Conservation (phyloP, 2,888 invertebrate genomes). For the Mythimna albipuncta region DNA sequence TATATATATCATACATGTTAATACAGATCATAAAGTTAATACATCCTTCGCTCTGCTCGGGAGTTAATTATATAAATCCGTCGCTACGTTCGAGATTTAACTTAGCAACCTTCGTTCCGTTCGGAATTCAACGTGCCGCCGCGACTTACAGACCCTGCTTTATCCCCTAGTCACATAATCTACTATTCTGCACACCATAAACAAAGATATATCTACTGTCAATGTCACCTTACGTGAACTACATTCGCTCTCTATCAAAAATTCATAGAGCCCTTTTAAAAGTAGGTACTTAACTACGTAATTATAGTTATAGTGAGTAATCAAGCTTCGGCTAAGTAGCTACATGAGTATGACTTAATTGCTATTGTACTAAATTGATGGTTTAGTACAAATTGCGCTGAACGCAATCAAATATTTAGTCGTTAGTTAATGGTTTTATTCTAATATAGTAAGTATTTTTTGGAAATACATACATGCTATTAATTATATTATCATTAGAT, state of each 20-base stretch:
- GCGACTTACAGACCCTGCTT: no score
- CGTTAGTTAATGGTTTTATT: constrained; percentile 15
- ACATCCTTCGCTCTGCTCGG: no score
- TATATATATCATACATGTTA: no score
- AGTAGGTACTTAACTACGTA: no score
- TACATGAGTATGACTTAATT: constrained; percentile 26
- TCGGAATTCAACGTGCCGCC: no score
- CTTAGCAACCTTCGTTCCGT: no score
- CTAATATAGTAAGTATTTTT: background rate
- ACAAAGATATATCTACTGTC: no score
- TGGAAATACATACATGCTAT: background rate
- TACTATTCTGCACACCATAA: no score
- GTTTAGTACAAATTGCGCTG: constrained; percentile 19
- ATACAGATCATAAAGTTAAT: no score
- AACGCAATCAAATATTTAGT: constrained; percentile 33
- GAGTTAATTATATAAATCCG: no score
- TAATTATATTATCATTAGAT: background rate
- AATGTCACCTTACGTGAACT: background rate
- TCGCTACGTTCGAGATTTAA: no score
- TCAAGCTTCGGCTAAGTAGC: constrained; percentile 21
- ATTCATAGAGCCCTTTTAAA: constrained; percentile 4
- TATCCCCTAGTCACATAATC: no score
- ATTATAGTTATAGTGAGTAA: background rate
- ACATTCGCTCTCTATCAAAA: background rate
- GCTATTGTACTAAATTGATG: constrained; percentile 11